Base-by-base conservation (phyloP, 1,140 invertebrate genomes). In the Drosophila navojoa region DNA sequence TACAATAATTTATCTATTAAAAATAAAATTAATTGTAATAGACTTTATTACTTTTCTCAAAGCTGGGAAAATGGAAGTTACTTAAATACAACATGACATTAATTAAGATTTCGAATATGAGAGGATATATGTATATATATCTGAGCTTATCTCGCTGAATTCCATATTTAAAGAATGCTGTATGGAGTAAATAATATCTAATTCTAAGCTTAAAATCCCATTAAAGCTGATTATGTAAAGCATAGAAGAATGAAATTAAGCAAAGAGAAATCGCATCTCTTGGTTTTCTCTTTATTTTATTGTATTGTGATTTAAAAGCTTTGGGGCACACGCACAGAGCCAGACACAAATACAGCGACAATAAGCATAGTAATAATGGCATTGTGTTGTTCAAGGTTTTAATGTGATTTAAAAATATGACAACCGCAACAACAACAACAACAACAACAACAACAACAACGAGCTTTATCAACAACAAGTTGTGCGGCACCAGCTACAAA, bases 351-450 rank as follows among this genome's bases (percentile, higher is more conserved):
- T 2, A 52, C 45, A 47, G 27, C 1, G 13, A 50, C 4, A 58
- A 53, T 9, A 66, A 69, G 13, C 45, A 59, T 19, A 71, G 68
- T 68, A 79, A 78, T 64, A 87, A 72, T 63, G 63, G 64, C 74
- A 64, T 69, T 85, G 72, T 82, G 76, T 47, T 75, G 67, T 74
- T 71, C 72, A 79, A 82, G 85, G 77, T 61, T 77, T 87, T 69
- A 71, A 84, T 79, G 70, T 87, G 85, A 84, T 87, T 87, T 80
- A 77, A 69, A 89, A 79, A 79, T 87, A 80, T 87, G 82, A 74
- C 72, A 79, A 71, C 62, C 29, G 58, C 72, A 63, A 22, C 47
- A 61, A 25, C 47, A 60, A 22, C 47, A 61, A 25, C 47, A 60
- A 40, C 54, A 73, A 55, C 44, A 19, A 19, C 19, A 58, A 49